Base-by-base conservation (phyloP, 2,888 invertebrate species). In the Eilema caniola region DNA sequence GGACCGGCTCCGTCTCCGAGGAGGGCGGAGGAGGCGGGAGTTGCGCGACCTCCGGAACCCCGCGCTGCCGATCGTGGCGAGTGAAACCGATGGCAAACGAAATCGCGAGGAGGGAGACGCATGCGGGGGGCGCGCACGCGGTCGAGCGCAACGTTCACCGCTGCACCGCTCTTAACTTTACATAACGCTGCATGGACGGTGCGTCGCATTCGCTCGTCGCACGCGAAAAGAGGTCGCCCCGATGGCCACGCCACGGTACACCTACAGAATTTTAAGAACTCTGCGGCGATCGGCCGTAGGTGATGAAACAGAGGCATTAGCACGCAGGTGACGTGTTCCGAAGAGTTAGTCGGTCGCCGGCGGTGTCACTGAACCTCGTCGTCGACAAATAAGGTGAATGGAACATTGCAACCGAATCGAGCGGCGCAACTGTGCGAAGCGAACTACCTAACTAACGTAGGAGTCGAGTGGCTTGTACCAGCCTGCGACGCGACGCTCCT, bases 331-430 rank as follows among this genome's bases (percentile, higher is more conserved):
- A 93, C 94, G 93, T 89, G 92, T 88, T 84, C 85, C 87, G 85
- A 88, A 86, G 89, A 90, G 90, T 90, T 88, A 89, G 91, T 90
- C 91, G 92, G 91, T 90, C 91, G 91, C 82, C 90, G 86, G 72
- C 88, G 89, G 89, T 93, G 95, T 94, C 95, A 95, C 87, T 95
- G 95, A 95, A 94, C 95, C 93, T 93, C 90, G 88, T 83, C 89
- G 90, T 81, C 88, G 87, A 88, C 92, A 84, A 92, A 93, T 93
- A 92, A 93, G 94, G 95, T 95, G 94, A 94, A 94, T 93, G 94
- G 94, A 93, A 93, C 93, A 89, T 90, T 93, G 94, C 94, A 92
- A 89, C 90, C 93, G 89, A 92, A 90, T 87, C 89, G 89, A 86
- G 89, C 87, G 86, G 83, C 86, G 86, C 87, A 84, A 85, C 84